Evolutionary conservation across 2,888 invertebrate genomes (phyloP).

Genomic region (Alviniconcha strummeri): DNA sequence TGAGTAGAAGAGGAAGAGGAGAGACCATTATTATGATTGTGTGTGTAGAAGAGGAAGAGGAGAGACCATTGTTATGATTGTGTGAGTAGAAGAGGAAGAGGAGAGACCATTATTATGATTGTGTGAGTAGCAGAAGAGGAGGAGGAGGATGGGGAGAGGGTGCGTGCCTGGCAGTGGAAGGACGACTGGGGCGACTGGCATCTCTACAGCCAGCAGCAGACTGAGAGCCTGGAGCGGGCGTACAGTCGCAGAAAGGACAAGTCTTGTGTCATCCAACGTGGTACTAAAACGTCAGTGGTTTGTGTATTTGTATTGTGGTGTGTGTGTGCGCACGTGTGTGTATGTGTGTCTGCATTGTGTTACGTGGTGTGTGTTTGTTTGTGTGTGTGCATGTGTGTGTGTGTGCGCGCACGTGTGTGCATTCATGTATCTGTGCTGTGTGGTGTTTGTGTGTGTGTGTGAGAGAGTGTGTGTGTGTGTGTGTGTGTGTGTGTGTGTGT

Average conservation of each 20-base stretch:
- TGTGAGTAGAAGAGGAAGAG: no score
- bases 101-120: no score
- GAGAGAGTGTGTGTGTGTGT: background rate
- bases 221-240: background rate
- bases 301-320: background rate
- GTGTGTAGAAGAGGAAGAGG: no score
- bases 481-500: background rate
- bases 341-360: background rate
- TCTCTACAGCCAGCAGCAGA: background rate
- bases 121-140: no score
- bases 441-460: background rate
- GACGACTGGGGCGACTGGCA: slow-evolving; percentile 30
- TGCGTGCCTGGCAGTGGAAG: slow-evolving; percentile 23
- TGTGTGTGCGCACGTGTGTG: background rate
- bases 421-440: background rate
- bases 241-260: background rate
- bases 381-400: background rate
- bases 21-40: no score
- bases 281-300: slow-evolving; percentile 7
- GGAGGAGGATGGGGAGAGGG: background rate
- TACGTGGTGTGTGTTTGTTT: background rate
- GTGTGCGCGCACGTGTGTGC: background rate
- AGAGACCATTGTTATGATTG: no score
- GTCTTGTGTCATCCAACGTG: background rate
- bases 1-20: no score